Evolutionary conservation across 2,888 invertebrate species (phyloP).

Genomic region (Mayetiola destructor): DNA sequence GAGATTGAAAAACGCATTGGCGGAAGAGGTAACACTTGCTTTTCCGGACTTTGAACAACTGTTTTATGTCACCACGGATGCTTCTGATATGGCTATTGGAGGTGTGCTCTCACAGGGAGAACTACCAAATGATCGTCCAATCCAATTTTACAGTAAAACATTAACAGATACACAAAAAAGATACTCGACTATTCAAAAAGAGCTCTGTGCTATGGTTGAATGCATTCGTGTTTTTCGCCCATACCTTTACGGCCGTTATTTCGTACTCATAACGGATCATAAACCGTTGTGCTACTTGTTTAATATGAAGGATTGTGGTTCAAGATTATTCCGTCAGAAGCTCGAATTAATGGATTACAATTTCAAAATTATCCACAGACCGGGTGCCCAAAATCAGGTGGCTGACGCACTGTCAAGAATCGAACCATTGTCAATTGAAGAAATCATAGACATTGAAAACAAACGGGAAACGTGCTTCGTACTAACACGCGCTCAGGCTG

Average conservation of each 20-base stretch:
- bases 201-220: constrained; percentile 22
- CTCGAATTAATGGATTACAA: constrained; percentile 24
- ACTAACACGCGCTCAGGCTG: background rate
- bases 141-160: constrained; percentile 23
- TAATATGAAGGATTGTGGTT: constrained; percentile 22
- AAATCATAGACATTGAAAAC: background rate
- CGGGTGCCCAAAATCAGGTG: constrained; percentile 19
- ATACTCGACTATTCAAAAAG: constrained; percentile 23
- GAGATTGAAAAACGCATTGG: constrained; percentile 13
- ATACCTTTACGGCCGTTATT: constrained; percentile 24
- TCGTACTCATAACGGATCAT: constrained; percentile 25
- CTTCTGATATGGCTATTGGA: constrained; percentile 22
- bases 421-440: background rate
- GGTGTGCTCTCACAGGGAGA: constrained; percentile 21
- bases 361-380: constrained; percentile 22
- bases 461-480: background rate
- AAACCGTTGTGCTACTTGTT: constrained; percentile 22
- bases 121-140: constrained; percentile 18
- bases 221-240: constrained; percentile 22
- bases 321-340: constrained; percentile 23
- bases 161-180: constrained; percentile 22
- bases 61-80: constrained; percentile 25
- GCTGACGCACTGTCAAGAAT: constrained; percentile 19
- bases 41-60: constrained; percentile 23
- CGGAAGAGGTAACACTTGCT: constrained; percentile 18